These are phyloP conservation scores for Pedetes capensis DNA, from an alignment of 2,113 vertebrate genomes.

Conservation along the genomic window DNA sequence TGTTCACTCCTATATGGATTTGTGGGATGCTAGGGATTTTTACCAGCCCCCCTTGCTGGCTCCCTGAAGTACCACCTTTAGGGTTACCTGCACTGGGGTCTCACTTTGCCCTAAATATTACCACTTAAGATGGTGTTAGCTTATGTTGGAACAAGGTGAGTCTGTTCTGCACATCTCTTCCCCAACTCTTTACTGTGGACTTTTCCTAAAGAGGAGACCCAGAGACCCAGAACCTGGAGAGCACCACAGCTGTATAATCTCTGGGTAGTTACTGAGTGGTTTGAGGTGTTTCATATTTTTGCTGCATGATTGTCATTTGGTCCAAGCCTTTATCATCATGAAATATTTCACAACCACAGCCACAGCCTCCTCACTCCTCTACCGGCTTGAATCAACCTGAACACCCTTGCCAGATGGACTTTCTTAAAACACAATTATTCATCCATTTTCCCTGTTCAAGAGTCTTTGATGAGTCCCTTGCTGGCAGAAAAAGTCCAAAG, in stretches of 20 bases:
- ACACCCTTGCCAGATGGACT: background rate
- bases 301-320: background rate
- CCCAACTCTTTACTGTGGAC: background rate
- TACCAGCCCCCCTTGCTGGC: background rate
- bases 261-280: background rate
- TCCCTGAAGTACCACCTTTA: background rate
- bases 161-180: background rate
- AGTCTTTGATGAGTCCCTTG: background rate
- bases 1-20: background rate
- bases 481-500: background rate
- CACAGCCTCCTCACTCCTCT: background rate
- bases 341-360: background rate
- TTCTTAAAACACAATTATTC: slow-evolving; percentile 21
- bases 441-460: background rate
- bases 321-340: background rate
- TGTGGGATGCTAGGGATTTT: background rate
- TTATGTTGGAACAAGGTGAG: background rate
- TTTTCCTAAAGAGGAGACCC: background rate
- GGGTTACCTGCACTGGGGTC: background rate
- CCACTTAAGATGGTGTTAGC: background rate
- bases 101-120: background rate
- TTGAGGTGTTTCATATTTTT: background rate
- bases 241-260: background rate
- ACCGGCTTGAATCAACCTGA: background rate
- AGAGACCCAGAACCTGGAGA: background rate